Conservation (phyloP, 2,113 vertebrate genomes). For the Cricetomys ansorgei region DNA sequence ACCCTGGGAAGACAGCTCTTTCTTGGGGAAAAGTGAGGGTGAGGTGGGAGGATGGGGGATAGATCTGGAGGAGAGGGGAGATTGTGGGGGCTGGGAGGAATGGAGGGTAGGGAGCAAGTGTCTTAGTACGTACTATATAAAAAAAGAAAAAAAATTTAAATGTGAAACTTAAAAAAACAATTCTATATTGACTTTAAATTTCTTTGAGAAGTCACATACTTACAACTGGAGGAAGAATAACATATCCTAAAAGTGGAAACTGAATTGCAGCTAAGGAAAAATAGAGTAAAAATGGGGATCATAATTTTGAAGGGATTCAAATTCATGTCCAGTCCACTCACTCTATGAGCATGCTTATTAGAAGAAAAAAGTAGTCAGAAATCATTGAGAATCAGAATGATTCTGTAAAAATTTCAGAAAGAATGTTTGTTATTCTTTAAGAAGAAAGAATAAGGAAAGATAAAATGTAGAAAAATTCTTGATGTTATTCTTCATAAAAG, state of each 20-base stretch:
- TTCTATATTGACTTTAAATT: not conserved
- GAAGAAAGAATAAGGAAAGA: not conserved
- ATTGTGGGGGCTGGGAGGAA: too few relatives aligned
- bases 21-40: too few relatives aligned
- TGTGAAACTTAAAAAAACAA: too few relatives aligned
- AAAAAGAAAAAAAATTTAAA: too few relatives aligned
- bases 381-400: not conserved
- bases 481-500: not conserved
- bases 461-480: not conserved
- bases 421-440: not conserved
- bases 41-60: too few relatives aligned
- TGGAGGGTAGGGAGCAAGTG: too few relatives aligned
- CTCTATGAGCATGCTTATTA: not conserved
- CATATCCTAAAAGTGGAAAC: not conserved
- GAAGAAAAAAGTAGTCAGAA: not conserved
- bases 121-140: too few relatives aligned
- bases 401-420: not conserved
- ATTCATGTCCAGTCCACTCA: not conserved
- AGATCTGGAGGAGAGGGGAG: too few relatives aligned
- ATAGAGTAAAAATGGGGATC: not conserved
- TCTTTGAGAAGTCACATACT: constrained; percentile 6
- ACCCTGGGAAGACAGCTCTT: too few relatives aligned
- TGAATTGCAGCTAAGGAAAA: not conserved
- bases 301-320: constrained; percentile 33
- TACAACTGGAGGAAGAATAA: not conserved